A percentile compares a stretch with the other conserved stretches of the same genome.
Evolutionary conservation across 2,797 vertebrate genomes (phyloP).

Genomic region (Sandelia bainsii): DNA sequence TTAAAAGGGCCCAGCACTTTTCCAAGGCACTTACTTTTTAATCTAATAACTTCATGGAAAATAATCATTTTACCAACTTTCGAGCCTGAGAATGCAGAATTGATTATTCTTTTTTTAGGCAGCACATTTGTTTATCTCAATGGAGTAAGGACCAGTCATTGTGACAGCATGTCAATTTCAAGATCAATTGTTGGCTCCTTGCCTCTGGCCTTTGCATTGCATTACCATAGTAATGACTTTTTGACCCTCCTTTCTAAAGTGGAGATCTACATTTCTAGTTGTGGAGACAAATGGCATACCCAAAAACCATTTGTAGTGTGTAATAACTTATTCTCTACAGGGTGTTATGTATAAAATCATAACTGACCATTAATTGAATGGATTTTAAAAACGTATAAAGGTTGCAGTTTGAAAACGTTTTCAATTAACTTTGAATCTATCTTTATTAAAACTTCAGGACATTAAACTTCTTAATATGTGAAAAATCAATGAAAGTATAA

Average conservation of each 20-base stretch:
- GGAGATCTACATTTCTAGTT: slow-evolving; percentile 51
- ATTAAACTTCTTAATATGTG: neutral
- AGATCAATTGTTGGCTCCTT: slow-evolving; percentile 85
- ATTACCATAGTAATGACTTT: slow-evolving; percentile 87
- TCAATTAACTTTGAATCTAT: neutral
- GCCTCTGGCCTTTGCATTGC: slow-evolving; percentile 81
- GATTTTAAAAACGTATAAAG: slow-evolving; percentile 1
- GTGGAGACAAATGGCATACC: slow-evolving; percentile 59
- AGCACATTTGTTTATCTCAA: slow-evolving; percentile 85
- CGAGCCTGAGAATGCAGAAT: slow-evolving; percentile 61
- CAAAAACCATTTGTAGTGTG: slow-evolving; percentile 55
- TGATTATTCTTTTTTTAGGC: slow-evolving; percentile 77
- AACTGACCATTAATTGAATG: slow-evolving; percentile 5
- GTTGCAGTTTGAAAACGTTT: neutral
- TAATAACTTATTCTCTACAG: slow-evolving; percentile 48
- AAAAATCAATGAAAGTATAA: neutral
- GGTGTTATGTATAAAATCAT: slow-evolving; percentile 13
- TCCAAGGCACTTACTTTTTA: slow-evolving; percentile 41
- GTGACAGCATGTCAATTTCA: slow-evolving; percentile 86
- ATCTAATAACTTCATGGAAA: slow-evolving; percentile 71
- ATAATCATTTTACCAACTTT: slow-evolving; percentile 74
- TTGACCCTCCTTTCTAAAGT: slow-evolving; percentile 72
- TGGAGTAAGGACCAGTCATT: slow-evolving; percentile 74
- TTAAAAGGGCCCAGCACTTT: slow-evolving; percentile 1
- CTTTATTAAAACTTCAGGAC: neutral